A percentile compares a stretch with the other conserved stretches of the same genome.
phyloP scores from a whole-genome alignment of 2,888 invertebrate species.

The Oxycera nigricornis region DNA sequence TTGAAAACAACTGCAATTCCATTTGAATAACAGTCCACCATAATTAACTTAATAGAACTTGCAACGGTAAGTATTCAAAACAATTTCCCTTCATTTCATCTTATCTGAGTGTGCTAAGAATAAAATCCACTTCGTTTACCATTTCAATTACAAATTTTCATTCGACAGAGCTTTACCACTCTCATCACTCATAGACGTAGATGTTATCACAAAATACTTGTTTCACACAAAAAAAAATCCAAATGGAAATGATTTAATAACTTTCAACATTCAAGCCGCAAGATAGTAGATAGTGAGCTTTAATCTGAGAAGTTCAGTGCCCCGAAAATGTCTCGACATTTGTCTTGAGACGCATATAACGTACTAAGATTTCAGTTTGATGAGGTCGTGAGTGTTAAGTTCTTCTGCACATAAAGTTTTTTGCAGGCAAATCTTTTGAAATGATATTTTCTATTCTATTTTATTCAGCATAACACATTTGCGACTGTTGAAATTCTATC shows the following conservation, averaged over 20 bases:
- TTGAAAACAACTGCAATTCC: too few relatives aligned
- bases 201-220: slow-evolving; percentile 1
- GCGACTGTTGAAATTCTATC: too few relatives aligned
- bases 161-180: background rate
- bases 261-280: slow-evolving; percentile 34
- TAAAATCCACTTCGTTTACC: background rate
- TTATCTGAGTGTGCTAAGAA: too few relatives aligned
- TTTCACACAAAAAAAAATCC: background rate
- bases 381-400: background rate
- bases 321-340: slow-evolving; percentile 33
- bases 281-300: slow-evolving; percentile 24
- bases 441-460: too few relatives aligned
- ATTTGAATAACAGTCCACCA: too few relatives aligned
- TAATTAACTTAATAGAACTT: too few relatives aligned
- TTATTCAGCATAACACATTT: too few relatives aligned
- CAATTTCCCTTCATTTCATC: too few relatives aligned
- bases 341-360: slow-evolving; percentile 26
- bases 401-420: background rate
- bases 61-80: background rate
- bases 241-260: slow-evolving; percentile 36
- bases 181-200: background rate
- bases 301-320: slow-evolving; percentile 27
- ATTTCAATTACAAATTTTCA: slow-evolving; percentile 6
- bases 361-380: background rate
- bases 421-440: background rate